A percentile compares a stretch with the other conserved stretches of the same genome.
Conservation (phyloP, 1,140 invertebrate genomes). For the Trichonephila clavipes region DNA sequence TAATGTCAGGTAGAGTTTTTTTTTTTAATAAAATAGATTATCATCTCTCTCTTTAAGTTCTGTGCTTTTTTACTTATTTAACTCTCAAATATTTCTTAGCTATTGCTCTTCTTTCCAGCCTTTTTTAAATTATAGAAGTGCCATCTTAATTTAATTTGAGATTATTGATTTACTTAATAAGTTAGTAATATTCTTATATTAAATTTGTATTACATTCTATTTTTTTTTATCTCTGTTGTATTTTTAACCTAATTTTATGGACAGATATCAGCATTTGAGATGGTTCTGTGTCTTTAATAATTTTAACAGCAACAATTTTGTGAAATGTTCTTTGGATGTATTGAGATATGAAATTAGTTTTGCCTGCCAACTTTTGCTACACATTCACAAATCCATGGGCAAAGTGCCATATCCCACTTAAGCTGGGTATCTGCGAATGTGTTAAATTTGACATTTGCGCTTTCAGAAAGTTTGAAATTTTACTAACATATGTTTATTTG, state of each 20-base stretch:
- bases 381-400: too few relatives aligned
- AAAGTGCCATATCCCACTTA: too few relatives aligned
- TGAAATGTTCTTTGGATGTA: too few relatives aligned
- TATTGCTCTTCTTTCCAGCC: slow-evolving; percentile 32
- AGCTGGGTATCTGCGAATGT: too few relatives aligned
- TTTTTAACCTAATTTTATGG: not conserved
- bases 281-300: not conserved
- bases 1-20: not conserved
- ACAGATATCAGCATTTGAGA: slow-evolving; percentile 34
- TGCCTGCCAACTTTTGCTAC: too few relatives aligned
- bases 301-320: not conserved
- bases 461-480: too few relatives aligned
- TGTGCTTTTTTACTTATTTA: not conserved
- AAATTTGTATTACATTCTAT: not conserved
- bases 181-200: not conserved
- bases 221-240: not conserved
- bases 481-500: too few relatives aligned
- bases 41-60: slow-evolving; percentile 29
- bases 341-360: too few relatives aligned
- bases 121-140: slow-evolving; percentile 49
- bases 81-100: not conserved
- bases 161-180: not conserved
- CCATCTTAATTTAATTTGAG: slow-evolving; percentile 36
- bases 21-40: not conserved
- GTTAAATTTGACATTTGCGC: too few relatives aligned